A percentile compares a stretch with the other conserved stretches of the same genome.
phyloP scores from a whole-genome alignment of 2,113 vertebrate species.

The Podarcis cretensis region DNA sequence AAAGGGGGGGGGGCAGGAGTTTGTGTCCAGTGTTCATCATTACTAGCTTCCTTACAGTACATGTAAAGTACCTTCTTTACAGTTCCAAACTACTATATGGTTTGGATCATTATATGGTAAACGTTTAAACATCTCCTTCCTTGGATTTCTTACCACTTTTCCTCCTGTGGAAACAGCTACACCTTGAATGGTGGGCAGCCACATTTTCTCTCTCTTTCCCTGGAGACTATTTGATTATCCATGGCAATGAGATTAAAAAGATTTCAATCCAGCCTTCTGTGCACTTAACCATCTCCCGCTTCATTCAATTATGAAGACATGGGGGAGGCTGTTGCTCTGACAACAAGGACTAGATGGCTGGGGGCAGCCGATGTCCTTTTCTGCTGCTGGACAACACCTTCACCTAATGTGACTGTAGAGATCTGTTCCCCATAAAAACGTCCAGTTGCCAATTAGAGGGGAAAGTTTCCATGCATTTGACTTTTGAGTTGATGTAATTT shows the following conservation, averaged over 20 bases:
- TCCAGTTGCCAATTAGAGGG: slow-evolving; percentile 62
- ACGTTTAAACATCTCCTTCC: background rate
- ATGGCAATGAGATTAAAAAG: slow-evolving; percentile 56
- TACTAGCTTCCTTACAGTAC: background rate
- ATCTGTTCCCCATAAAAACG: slow-evolving; percentile 60
- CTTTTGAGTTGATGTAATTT: slow-evolving; percentile 31
- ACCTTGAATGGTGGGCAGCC: fast-evolving
- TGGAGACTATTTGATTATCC: slow-evolving; percentile 43
- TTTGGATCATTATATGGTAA: background rate
- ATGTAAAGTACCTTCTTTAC: too few relatives aligned
- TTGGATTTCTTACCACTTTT: background rate
- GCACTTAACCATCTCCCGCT: slow-evolving; percentile 28
- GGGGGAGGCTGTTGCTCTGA: slow-evolving; percentile 27
- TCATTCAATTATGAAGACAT: slow-evolving; percentile 49
- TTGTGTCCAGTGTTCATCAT: background rate
- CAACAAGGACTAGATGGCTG: slow-evolving; percentile 49
- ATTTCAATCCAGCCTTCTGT: slow-evolving; percentile 39
- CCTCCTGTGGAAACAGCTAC: background rate
- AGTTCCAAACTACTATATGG: too few relatives aligned
- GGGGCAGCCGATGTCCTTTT: slow-evolving; percentile 68
- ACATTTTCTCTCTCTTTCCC: fast-evolving
- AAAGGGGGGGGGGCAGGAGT: background rate
- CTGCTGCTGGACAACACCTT: slow-evolving; percentile 4
- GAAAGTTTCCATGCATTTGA: background rate
- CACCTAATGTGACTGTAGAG: slow-evolving; percentile 56